These are phyloP conservation scores for Phasianus colchicus DNA, from an alignment of 2,113 vertebrate genomes.

Conservation along the genomic window DNA sequence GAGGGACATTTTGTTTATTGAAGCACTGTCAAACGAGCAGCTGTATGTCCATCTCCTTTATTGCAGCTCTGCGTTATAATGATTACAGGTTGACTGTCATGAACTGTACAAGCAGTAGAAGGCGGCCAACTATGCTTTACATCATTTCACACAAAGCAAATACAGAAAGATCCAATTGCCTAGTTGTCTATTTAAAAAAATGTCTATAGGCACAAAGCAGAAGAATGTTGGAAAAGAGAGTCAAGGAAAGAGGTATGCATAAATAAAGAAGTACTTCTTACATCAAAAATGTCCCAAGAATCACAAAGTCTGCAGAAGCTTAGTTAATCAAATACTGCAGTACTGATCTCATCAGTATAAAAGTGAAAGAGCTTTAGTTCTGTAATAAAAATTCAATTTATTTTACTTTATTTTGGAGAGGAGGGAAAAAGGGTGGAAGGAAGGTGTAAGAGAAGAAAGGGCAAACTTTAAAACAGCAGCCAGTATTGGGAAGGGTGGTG, in stretches of 20 bases:
- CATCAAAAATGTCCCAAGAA: constrained; percentile 79
- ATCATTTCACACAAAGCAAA: constrained; percentile 81
- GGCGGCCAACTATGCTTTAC: constrained; percentile 78
- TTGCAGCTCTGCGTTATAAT: constrained; percentile 73
- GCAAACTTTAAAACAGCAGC: constrained; percentile 86
- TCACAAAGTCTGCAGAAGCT: constrained; percentile 82
- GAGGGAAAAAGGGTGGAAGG: background rate
- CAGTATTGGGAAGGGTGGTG: constrained; percentile 62
- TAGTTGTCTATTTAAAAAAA: constrained; percentile 79
- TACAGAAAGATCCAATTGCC: constrained; percentile 73
- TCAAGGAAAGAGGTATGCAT: constrained; percentile 72
- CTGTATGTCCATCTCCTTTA: constrained; percentile 76
- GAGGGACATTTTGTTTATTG: background rate
- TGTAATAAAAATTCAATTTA: constrained; percentile 83
- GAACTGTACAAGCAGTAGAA: constrained; percentile 80
- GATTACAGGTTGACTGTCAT: constrained; percentile 75
- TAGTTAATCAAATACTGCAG: constrained; percentile 83
- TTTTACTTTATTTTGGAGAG: constrained; percentile 49
- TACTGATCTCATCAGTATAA: constrained; percentile 86
- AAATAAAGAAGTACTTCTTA: constrained; percentile 83
- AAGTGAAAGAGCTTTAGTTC: constrained; percentile 82
- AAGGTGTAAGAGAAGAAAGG: constrained; percentile 67
- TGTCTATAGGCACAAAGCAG: constrained; percentile 79
- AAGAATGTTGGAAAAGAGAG: constrained; percentile 65
- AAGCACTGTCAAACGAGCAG: constrained; percentile 46